Conservation (phyloP, 2,797 vertebrate genomes). For the Hippopotamyrus pictus region DNA sequence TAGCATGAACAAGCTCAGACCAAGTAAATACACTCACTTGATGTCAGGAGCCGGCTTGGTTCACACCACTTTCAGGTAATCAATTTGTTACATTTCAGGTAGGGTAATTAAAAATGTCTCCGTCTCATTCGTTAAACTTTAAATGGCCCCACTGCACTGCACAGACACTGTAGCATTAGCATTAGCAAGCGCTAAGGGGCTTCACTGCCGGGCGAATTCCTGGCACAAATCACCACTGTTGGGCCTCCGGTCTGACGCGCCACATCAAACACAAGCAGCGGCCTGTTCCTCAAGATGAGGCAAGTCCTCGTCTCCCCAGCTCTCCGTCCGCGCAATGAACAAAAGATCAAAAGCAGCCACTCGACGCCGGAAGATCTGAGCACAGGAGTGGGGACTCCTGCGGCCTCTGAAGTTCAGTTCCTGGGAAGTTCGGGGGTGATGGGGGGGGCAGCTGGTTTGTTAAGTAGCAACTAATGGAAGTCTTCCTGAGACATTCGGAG, state of each 20-base stretch:
- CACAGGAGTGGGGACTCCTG: conserved; percentile 19
- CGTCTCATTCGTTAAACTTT: neutral
- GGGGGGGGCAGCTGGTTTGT: neutral
- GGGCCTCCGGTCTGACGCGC: neutral
- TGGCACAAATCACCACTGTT: neutral
- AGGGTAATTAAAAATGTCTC: neutral
- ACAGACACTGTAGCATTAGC: neutral
- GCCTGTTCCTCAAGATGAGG: neutral
- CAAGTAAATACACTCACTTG: neutral
- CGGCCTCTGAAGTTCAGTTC: conserved; percentile 7
- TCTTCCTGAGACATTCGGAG: conserved; percentile 28
- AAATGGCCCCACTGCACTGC: neutral
- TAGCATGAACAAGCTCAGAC: neutral
- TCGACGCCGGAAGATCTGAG: conserved; percentile 9
- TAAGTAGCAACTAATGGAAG: conserved; percentile 29
- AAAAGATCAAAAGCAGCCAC: conserved; percentile 23
- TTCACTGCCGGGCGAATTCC: neutral
- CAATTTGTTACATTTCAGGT: neutral
- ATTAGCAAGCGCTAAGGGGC: neutral
- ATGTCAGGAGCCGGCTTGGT: neutral
- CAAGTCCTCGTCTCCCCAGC: neutral
- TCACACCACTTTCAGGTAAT: neutral
- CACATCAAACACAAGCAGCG: neutral
- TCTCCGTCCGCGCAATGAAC: neutral
- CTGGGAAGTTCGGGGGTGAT: neutral